These are phyloP conservation scores for Pipistrellus pipistrellus DNA, from an alignment of 2,797 vertebrate species.

Conservation along the genomic window DNA sequence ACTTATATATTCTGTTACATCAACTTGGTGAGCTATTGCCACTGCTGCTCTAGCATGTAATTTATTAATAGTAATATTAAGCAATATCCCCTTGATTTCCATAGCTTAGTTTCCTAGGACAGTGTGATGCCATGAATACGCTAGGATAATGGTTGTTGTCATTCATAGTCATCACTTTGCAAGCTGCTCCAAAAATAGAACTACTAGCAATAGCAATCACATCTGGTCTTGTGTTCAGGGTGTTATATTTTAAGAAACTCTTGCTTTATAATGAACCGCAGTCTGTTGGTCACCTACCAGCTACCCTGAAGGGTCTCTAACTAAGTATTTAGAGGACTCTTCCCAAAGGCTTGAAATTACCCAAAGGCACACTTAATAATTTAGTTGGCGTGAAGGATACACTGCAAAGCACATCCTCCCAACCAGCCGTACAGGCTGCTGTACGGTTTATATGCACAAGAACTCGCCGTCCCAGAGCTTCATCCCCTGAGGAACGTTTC, in stretches of 20 bases:
- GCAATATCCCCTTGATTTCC: constrained; percentile 62
- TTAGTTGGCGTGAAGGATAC: neutral
- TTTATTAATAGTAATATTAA: constrained; percentile 80
- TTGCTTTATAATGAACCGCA: neutral
- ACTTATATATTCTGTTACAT: constrained; percentile 83
- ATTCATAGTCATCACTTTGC: constrained; percentile 44
- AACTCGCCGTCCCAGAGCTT: neutral
- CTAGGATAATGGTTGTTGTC: constrained; percentile 13
- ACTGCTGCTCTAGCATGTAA: constrained; percentile 69
- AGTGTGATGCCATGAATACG: neutral
- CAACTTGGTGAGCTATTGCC: constrained; percentile 60
- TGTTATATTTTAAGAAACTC: constrained; percentile 47
- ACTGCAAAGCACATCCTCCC: neutral
- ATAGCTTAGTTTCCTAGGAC: constrained; percentile 42
- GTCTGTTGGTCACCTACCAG: neutral
- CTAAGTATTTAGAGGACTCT: neutral
- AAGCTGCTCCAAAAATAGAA: constrained; percentile 39
- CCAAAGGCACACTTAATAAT: constrained; percentile 26
- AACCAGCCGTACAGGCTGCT: neutral
- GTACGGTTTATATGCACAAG: neutral
- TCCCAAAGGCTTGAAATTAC: neutral
- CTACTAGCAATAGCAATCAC: neutral
- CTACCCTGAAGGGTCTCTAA: neutral
- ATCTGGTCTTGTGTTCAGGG: neutral
- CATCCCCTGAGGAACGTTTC: neutral